Conservation (phyloP, 2,888 invertebrate species). For the Auanema sp. region DNA sequence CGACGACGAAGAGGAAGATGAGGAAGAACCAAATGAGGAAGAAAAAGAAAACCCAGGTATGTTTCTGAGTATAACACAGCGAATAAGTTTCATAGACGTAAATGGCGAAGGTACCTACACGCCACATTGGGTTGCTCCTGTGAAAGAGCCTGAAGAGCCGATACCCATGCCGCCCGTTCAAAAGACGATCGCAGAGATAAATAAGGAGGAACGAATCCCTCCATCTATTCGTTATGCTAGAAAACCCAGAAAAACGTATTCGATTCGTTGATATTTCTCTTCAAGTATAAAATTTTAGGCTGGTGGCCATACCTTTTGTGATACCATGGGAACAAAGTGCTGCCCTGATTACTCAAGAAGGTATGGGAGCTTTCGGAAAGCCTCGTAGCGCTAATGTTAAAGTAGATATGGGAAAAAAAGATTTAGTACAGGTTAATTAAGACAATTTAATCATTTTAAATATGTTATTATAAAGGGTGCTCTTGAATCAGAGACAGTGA, state of each 20-base stretch:
- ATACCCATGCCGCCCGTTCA: slow-evolving; percentile 54
- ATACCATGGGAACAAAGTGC: slow-evolving; percentile 51
- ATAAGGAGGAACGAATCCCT: slow-evolving; percentile 50
- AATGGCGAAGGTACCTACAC: slow-evolving; percentile 14
- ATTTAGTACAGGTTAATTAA: slow-evolving; percentile 26
- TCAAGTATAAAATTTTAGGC: slow-evolving; percentile 25
- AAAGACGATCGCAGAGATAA: slow-evolving; percentile 48
- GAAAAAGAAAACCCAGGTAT: slow-evolving; percentile 5
- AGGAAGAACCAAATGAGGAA: slow-evolving; percentile 14
- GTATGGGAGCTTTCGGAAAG: slow-evolving; percentile 59
- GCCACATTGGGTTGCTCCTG: slow-evolving; percentile 51
- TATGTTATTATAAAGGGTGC: slow-evolving; percentile 38
- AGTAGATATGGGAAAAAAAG: slow-evolving; percentile 37
- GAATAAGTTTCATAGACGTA: not conserved
- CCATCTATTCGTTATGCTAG: slow-evolving; percentile 53
- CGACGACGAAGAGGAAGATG: slow-evolving; percentile 32
- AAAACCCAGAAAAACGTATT: slow-evolving; percentile 50
- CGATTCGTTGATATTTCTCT: not conserved
- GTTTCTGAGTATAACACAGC: not conserved
- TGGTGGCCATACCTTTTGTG: slow-evolving; percentile 52
- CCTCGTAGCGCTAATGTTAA: slow-evolving; percentile 37
- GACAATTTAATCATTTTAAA: slow-evolving; percentile 15
- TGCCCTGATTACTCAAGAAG: slow-evolving; percentile 43
- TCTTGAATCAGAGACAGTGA: slow-evolving; percentile 52
- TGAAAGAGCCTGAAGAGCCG: slow-evolving; percentile 32